Evolutionary conservation across 2,797 vertebrate genomes (phyloP).

Genomic region (Tangara arthus): DNA sequence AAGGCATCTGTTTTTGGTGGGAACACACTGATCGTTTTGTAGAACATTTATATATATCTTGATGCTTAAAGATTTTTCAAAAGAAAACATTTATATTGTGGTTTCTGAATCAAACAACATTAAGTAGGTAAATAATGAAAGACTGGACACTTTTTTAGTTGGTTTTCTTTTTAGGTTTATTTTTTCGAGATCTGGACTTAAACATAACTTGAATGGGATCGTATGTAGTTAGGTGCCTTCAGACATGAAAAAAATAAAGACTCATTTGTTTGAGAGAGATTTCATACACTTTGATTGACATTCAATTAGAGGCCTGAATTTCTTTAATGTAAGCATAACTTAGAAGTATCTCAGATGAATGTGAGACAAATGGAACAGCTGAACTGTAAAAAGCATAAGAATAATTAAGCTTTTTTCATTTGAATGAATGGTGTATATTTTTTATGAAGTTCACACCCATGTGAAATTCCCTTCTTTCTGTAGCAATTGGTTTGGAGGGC

Average conservation of each 20-base stretch:
- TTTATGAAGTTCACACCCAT: background rate
- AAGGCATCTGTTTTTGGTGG: constrained; percentile 35
- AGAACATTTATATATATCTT: constrained; percentile 68
- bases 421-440: background rate
- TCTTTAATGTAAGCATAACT: background rate
- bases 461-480: background rate
- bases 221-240: background rate
- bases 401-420: background rate
- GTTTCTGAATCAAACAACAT: constrained; percentile 81
- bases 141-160: background rate
- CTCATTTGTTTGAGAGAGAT: background rate
- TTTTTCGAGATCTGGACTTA: background rate
- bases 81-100: constrained; percentile 84
- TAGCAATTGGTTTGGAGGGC: background rate
- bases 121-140: constrained; percentile 77
- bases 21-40: constrained; percentile 74
- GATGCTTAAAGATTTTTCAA: constrained; percentile 73
- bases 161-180: background rate
- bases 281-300: background rate
- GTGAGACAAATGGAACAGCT: background rate
- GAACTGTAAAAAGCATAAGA: background rate
- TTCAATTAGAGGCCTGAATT: background rate
- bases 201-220: background rate
- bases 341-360: background rate
- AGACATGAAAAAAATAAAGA: constrained; percentile 15